Conservation (phyloP, 1,140 invertebrate genomes). For the Stenopsyche tienmushanensis region DNA sequence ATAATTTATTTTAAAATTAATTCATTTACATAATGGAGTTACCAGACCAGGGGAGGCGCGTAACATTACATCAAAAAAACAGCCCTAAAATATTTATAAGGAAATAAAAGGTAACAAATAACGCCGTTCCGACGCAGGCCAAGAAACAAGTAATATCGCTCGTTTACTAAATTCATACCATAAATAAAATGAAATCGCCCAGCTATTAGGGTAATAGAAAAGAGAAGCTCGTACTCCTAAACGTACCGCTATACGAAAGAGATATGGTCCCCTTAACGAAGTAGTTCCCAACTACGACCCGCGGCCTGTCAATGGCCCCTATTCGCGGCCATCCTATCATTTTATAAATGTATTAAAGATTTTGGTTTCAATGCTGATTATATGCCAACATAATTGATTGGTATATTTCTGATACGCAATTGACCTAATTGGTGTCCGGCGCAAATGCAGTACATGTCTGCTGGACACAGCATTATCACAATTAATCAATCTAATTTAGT, state of each 20-base stretch:
- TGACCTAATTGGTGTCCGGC: no score
- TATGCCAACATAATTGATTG: no score
- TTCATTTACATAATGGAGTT: constrained; percentile 41
- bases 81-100: constrained; percentile 41
- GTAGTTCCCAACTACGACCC: constrained; percentile 1
- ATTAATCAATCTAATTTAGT: no score
- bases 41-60: constrained; percentile 10
- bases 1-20: constrained; percentile 39
- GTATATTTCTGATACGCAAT: no score
- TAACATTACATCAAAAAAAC: constrained; percentile 5
- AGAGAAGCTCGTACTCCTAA: constrained; percentile 39
- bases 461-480: no score
- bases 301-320: background rate
- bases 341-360: no score
- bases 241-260: constrained; percentile 36
- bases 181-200: constrained; percentile 43
- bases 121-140: constrained; percentile 41
- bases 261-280: constrained; percentile 35
- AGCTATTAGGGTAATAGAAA: constrained; percentile 43
- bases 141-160: constrained; percentile 43
- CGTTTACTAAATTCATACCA: constrained; percentile 43
- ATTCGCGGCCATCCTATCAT: no score
- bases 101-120: constrained; percentile 43
- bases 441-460: no score
- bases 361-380: no score